These are phyloP conservation scores for Pristionchus arcanus DNA, from an alignment of 2,888 invertebrate species.

Conservation along the genomic window DNA sequence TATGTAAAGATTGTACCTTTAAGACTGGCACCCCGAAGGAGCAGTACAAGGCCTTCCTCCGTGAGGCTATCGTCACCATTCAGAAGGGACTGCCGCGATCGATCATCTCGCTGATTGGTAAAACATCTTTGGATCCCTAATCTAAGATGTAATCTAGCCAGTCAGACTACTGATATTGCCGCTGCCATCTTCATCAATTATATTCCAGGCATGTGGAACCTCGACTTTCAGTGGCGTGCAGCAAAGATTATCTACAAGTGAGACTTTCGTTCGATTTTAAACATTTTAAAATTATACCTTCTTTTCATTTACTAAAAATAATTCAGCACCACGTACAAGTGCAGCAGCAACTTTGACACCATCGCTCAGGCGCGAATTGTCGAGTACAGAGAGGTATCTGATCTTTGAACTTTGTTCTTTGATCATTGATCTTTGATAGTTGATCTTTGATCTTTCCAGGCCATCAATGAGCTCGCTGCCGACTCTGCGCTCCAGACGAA, in stretches of 20 bases:
- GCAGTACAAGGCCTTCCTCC: not conserved
- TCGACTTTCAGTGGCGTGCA: conserved; percentile 42
- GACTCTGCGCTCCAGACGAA: not conserved
- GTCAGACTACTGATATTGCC: too few relatives aligned
- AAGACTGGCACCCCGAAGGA: conserved; percentile 26
- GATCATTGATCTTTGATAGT: too few relatives aligned
- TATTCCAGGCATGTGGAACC: conserved; percentile 43
- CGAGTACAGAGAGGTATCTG: conserved; percentile 29
- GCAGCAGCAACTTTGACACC: not conserved
- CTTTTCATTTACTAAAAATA: too few relatives aligned
- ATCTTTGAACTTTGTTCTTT: too few relatives aligned
- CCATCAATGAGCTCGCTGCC: not conserved
- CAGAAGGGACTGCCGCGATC: conserved; percentile 2
- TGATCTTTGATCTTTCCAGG: not conserved
- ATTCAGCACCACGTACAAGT: too few relatives aligned
- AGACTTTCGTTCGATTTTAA: not conserved
- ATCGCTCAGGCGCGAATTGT: not conserved
- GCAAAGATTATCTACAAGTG: conserved; percentile 46
- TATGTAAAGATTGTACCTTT: too few relatives aligned
- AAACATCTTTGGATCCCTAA: not conserved
- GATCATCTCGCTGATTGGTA: conserved; percentile 34
- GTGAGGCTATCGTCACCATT: not conserved
- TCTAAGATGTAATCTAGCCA: not conserved
- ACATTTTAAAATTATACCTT: not conserved
- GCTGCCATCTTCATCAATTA: too few relatives aligned